Conservation (phyloP, 2,113 vertebrate genomes). For the Macrotis lagotis region DNA sequence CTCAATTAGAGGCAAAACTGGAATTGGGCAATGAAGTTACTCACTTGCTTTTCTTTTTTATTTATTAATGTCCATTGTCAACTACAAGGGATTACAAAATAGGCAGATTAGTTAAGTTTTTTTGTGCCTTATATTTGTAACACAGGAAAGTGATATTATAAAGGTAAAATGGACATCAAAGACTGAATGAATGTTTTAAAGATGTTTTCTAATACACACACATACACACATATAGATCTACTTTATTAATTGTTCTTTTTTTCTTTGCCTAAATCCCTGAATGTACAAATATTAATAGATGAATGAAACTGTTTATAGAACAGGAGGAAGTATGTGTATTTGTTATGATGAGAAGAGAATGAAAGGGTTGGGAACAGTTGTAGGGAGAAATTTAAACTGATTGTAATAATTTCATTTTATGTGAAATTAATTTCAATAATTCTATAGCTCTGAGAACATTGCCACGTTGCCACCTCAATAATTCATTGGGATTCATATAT, state of each 20-base stretch:
- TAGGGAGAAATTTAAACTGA: background rate
- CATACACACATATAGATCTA: no score
- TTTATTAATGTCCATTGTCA: background rate
- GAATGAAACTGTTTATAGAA: background rate
- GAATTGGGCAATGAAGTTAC: background rate
- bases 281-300: background rate
- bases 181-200: background rate
- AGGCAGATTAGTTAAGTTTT: constrained; percentile 1
- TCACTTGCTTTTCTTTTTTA: background rate
- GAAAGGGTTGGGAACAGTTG: background rate
- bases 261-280: background rate
- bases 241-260: background rate
- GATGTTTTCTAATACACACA: background rate
- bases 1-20: background rate
- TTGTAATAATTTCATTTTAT: constrained; percentile 21
- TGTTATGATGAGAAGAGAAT: background rate
- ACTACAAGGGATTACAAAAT: background rate
- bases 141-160: background rate
- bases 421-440: constrained; percentile 5
- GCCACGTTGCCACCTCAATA: background rate
- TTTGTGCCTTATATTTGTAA: background rate
- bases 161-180: constrained; percentile 31
- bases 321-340: background rate
- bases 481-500: background rate
- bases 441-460: background rate